Evolutionary conservation across 2,113 vertebrate genomes (phyloP), one percentile per base, ranked within the genome.

Genomic region (Oryzias woworae): DNA sequence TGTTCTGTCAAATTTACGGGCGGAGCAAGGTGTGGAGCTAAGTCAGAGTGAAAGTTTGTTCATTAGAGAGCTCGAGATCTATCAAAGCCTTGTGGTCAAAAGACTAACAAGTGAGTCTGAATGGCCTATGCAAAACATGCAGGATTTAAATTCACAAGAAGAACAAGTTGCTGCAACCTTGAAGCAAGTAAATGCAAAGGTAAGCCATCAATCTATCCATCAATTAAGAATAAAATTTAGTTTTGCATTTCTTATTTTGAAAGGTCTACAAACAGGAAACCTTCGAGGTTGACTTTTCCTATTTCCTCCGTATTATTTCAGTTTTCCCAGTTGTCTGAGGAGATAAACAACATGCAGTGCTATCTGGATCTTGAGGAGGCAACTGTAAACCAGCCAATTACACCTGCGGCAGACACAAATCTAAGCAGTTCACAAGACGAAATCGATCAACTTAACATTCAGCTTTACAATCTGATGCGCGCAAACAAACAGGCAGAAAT

Each of bases 401-500:
- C 83, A 92, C 54, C 71, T 73, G 0, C 81, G 91, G 22, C 89
- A 0, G 84, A 91, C 58, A 69, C 59, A 0, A 88, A 77, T 53
- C 75, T 83, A 41, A 24, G 58, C n/a, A 71, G 68, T 58, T 68
- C 92, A 24, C 85, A 92, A 62, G 75, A 93, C 68, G 92, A 96
- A 0, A 20, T 87, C 2, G 72, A 88, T 60, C 60, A 50, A 41
- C 80, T 94, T 3, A 66, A 4, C n/a, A 50, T 58, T 1, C 90
- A 92, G 61, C 80, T 94, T 66, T 75, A 51, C 26, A 85, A 23
- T 15, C 66, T 93, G n/a, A 70, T 90, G 1, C 4, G 48, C 45
- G 88, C 94, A 73, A 89, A 96, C 71, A 81, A 78, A 17, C 75
- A 91, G 52, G 17, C 47, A 0, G 94, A 96, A 79, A 79, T 80